Evolutionary conservation across 37 sponge, comb jelly and placozoan genomes (phyloP), one percentile per base, ranked within the genome.

Genomic region (Chondrosia reniformis): DNA sequence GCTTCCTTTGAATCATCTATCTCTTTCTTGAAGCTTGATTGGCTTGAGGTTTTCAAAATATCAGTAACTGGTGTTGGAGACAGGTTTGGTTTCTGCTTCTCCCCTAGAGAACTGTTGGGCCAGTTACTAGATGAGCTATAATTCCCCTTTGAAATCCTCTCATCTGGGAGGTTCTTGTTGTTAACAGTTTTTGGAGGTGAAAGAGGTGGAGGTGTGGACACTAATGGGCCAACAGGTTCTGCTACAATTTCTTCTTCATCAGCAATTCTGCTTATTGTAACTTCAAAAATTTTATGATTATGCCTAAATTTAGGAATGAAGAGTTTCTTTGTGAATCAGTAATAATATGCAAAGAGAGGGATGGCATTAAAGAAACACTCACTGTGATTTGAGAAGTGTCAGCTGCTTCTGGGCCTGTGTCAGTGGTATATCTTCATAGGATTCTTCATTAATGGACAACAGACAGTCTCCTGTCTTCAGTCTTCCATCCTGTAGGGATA

Each of bases 391-490:
- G 43, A 93, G 61, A 33, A 85, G 84, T 15, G 89, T 84, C 41
- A 93, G 74, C 25, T 80, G 75, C 37, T 79, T 77, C 62, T 85
- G 83, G 8, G 89, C 89, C 22, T 80, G 74, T 58, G 88, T 89
- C 28, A 75, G 73, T 5, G 87, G 75, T 22, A 89, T 6, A 8
- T 78, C 78, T 17, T 45, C 63, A 45, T 88, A 78, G 3, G 77
- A 45, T 42, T 89, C 84, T 27, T 85, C 93, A 73, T 93, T 93
- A 9, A 93, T 78, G n/a, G 89, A 72, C 19, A 93, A 46, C 4
- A 93, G 75, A 36, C 77, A 41, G 36, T 93, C 93, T 30, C 93
- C 93, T 22, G 78, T 37, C 64, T 57, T 52, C 49, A 93, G 54
- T 3, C 39, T 61, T 3, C 86, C 84, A 74, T 93, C 85, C 90